These are phyloP conservation scores for Aurelia aurita DNA, from an alignment of 30 jellyfish, hydroid and myxozoan genomes.

Conservation along the genomic window DNA sequence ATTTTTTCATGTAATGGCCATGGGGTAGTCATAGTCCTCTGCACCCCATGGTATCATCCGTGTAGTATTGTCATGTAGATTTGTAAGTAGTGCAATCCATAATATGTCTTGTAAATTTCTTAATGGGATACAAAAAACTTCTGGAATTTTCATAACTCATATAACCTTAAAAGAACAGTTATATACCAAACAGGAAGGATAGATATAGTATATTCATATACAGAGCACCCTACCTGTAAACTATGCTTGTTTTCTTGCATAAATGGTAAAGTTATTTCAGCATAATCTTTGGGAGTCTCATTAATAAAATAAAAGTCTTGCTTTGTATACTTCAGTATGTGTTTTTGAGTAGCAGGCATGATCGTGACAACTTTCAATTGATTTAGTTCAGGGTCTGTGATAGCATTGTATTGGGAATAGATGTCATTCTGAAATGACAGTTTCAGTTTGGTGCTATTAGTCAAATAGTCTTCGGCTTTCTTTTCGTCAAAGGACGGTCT, in stretches of 20 bases:
- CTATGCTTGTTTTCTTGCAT: constrained; percentile 67
- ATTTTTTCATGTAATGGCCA: no score
- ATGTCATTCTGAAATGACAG: constrained; percentile 74
- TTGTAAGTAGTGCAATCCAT: no score
- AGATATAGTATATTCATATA: no score
- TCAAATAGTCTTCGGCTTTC: constrained; percentile 32
- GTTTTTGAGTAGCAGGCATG: constrained; percentile 87
- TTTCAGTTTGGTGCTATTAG: constrained; percentile 35
- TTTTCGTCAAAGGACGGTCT: constrained; percentile 88
- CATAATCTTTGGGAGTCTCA: constrained; percentile 85
- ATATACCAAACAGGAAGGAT: no score
- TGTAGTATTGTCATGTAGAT: no score
- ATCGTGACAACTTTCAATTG: constrained; percentile 58
- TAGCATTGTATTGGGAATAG: constrained; percentile 73
- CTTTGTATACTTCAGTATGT: constrained; percentile 70
- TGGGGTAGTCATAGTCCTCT: no score
- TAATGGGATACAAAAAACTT: no score
- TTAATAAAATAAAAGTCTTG: constrained; percentile 53
- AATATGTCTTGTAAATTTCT: no score
- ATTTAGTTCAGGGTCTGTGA: constrained; percentile 55
- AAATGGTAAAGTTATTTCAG: constrained; percentile 70
- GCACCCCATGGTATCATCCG: no score
- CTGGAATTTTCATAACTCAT: no score
- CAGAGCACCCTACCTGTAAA: constrained; percentile 51
- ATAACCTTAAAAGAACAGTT: no score